phyloP scores from a whole-genome alignment of 2,113 vertebrate genomes.

The Gadus macrocephalus region DNA sequence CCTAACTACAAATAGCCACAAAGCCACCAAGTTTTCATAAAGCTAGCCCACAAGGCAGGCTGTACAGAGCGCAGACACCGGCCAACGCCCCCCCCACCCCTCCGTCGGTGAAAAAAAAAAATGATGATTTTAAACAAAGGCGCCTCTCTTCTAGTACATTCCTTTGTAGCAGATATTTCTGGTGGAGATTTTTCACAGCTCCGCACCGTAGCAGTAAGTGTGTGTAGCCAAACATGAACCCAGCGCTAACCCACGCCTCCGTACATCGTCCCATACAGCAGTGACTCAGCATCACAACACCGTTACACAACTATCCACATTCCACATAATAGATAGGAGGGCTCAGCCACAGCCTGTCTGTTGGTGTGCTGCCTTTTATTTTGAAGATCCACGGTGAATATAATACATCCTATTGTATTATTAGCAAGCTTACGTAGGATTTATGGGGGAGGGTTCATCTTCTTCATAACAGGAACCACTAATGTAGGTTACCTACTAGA shows the following conservation, averaged over 20 bases:
- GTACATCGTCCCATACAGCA: too few relatives aligned
- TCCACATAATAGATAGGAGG: too few relatives aligned
- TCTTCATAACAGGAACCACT: too few relatives aligned
- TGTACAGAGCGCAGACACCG: slow-evolving; percentile 29
- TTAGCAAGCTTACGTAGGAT: too few relatives aligned
- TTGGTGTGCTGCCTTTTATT: too few relatives aligned
- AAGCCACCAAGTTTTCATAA: slow-evolving; percentile 83
- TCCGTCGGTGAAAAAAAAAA: slow-evolving; percentile 28
- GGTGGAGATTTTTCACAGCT: slow-evolving; percentile 36
- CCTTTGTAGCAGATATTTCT: slow-evolving; percentile 48
- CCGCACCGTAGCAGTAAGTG: background rate
- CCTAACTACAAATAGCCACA: slow-evolving; percentile 84
- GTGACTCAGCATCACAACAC: too few relatives aligned
- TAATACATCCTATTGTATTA: too few relatives aligned
- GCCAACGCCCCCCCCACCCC: slow-evolving; percentile 34
- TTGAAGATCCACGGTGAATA: too few relatives aligned
- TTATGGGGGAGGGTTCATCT: too few relatives aligned
- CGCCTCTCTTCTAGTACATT: slow-evolving; percentile 77
- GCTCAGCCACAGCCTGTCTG: too few relatives aligned
- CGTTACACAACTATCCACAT: too few relatives aligned
- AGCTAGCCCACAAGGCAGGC: slow-evolving; percentile 51
- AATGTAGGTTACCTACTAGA: too few relatives aligned
- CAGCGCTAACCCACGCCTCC: background rate
- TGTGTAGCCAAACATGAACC: background rate
- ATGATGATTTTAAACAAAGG: slow-evolving; percentile 70